Evolutionary conservation across 1,140 invertebrate genomes (phyloP).

Genomic region (Periplaneta americana): DNA sequence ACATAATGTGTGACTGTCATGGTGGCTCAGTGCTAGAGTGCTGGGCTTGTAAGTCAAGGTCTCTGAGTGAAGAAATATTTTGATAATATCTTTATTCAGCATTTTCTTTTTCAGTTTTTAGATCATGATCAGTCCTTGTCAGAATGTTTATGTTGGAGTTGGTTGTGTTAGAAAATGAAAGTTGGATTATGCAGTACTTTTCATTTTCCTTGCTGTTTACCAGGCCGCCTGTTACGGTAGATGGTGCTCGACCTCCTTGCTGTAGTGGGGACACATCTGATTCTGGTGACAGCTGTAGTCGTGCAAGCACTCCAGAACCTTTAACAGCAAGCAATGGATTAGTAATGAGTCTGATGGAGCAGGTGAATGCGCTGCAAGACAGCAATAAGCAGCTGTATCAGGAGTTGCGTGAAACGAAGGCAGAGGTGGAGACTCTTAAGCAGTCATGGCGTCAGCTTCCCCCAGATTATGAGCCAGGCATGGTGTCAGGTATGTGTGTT

Average conservation of each 20-base stretch:
- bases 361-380: conserved; percentile 44
- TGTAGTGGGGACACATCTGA: neutral
- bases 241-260: neutral
- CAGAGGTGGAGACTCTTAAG: conserved; percentile 43
- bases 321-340: neutral
- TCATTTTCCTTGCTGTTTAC: too few species aligned
- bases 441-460: conserved; percentile 34
- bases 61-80: too few species aligned
- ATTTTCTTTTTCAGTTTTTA: too few species aligned
- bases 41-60: too few species aligned
- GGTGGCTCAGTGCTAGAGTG: too few species aligned
- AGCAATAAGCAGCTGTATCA: conserved; percentile 45
- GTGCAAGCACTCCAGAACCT: neutral
- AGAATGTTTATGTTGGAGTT: too few species aligned
- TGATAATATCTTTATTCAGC: too few species aligned
- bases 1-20: too few species aligned
- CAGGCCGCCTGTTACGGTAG: conserved; percentile 28
- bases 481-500: conserved; percentile 49
- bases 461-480: conserved; percentile 63
- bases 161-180: too few species aligned
- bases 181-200: too few species aligned
- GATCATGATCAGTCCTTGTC: too few species aligned
- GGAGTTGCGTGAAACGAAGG: conserved; percentile 45
- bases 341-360: conserved; percentile 4
- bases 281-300: neutral